Conservation (phyloP, 1,140 invertebrate species). For the Phenacoccus solenopsis region DNA sequence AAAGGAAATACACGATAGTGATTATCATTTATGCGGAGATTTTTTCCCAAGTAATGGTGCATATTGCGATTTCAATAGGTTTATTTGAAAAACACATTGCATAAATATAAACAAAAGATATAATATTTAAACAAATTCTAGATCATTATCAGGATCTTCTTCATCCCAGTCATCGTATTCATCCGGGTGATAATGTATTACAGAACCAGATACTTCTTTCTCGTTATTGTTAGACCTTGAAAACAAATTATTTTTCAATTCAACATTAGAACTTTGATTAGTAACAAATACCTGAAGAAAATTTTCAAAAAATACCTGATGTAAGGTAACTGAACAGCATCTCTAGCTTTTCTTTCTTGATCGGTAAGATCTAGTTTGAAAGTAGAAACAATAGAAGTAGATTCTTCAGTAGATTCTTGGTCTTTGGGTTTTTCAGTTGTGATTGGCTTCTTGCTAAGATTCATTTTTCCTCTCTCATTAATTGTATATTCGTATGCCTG, state of each 20-base stretch:
- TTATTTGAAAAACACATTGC: too few species aligned
- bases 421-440: too few species aligned
- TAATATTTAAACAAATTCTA: not conserved
- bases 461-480: too few species aligned
- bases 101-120: too few species aligned
- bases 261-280: not conserved
- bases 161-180: constrained; percentile 11
- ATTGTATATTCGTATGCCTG: too few species aligned
- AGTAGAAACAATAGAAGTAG: too few species aligned
- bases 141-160: constrained; percentile 9
- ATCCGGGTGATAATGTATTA: not conserved
- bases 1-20: too few species aligned
- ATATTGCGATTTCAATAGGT: too few species aligned
- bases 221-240: not conserved
- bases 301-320: not conserved
- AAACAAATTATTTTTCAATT: not conserved
- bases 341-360: not conserved
- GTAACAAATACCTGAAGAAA: not conserved
- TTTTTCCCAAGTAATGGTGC: too few species aligned
- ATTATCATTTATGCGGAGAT: too few species aligned
- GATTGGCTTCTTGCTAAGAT: too few species aligned
- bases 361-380: not conserved
- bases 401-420: not conserved
- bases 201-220: not conserved
- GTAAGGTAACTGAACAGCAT: constrained; percentile 1